Percentiles rank a stretch among this genome's conserved stretches.
phyloP scores from a whole-genome alignment of 92 coral and sea anemone species.

The Zoanthus gigantus region DNA sequence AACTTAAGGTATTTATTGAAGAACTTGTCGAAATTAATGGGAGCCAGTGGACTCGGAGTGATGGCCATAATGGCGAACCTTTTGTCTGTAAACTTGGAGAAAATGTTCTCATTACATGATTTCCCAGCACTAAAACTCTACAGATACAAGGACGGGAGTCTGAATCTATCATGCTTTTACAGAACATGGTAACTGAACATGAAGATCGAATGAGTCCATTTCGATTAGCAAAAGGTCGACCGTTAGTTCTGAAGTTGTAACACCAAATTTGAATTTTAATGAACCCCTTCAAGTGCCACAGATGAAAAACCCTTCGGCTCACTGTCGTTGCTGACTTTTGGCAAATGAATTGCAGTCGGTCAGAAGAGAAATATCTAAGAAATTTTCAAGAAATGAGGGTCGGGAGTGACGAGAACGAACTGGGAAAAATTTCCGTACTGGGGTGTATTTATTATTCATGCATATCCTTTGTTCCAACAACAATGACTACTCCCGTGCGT shows the following conservation, averaged over 20 bases:
- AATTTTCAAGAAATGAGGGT: neutral
- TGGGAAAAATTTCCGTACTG: neutral
- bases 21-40: neutral
- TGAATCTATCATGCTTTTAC: constrained; percentile 7
- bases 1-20: neutral
- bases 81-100: neutral
- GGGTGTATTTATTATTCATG: too few species aligned
- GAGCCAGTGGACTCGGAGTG: constrained; percentile 2
- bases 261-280: constrained; percentile 3
- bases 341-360: neutral
- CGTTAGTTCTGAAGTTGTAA: neutral
- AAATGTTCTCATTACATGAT: neutral
- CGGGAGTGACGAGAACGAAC: neutral
- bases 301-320: neutral
- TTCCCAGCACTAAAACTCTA: constrained; percentile 13
- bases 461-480: too few species aligned
- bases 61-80: neutral
- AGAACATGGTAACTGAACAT: neutral
- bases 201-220: neutral
- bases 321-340: constrained; percentile 8
- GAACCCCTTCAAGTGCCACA: neutral
- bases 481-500: too few species aligned
- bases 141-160: constrained; percentile 7
- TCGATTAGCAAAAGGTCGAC: constrained; percentile 10
- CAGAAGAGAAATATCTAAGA: neutral